Conservation (phyloP, 2,797 vertebrate species). For the Anniella stebbinsi region DNA sequence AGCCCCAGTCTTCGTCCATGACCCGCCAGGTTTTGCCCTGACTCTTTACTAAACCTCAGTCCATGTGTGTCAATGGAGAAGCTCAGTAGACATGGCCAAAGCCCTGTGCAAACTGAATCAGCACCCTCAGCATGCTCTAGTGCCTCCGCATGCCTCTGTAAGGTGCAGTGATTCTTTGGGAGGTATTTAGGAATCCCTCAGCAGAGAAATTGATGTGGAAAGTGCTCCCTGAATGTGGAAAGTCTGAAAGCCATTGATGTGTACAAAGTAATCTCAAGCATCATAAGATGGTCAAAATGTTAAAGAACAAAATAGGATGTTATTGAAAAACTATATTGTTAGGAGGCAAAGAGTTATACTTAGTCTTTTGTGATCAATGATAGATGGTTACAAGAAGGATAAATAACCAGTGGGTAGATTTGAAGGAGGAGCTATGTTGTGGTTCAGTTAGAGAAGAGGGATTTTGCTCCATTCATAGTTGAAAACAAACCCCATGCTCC, state of each 20-base stretch:
- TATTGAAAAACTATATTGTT: not conserved
- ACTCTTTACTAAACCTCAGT: not conserved
- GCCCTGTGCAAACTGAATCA: not conserved
- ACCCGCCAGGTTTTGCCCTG: not conserved
- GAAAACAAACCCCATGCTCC: not conserved
- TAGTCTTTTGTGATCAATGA: not conserved
- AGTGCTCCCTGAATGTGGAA: not conserved
- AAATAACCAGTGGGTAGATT: conserved; percentile 3
- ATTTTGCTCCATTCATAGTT: not conserved
- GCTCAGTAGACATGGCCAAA: not conserved
- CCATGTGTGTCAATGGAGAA: not conserved
- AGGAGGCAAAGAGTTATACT: not conserved
- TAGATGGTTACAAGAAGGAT: not conserved
- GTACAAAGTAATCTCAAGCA: not conserved
- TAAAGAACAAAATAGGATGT: not conserved
- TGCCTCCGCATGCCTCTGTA: not conserved
- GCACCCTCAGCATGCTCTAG: not conserved
- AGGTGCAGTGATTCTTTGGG: not conserved
- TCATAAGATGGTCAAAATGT: not conserved
- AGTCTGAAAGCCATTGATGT: not conserved
- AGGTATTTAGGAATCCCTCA: not conserved
- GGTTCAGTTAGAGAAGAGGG: not conserved
- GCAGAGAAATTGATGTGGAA: not conserved
- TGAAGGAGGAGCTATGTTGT: conserved; percentile 29
- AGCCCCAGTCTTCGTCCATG: not conserved